These are phyloP conservation scores for Coptodon rendalli DNA, from an alignment of 2,113 vertebrate species.

Conservation along the genomic window DNA sequence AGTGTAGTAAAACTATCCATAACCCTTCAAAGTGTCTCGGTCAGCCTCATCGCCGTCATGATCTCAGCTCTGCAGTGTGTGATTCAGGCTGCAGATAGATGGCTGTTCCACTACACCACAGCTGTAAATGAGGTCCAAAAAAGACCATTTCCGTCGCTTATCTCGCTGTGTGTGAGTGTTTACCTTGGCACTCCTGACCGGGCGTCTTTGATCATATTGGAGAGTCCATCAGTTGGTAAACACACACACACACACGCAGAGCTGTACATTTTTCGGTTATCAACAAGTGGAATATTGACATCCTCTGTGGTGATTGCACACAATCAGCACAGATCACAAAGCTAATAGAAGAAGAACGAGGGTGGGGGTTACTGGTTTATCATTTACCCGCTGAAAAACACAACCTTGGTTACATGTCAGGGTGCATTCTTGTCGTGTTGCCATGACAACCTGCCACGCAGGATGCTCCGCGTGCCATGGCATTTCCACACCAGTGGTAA, in stretches of 20 bases:
- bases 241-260: background rate
- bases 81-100: slow-evolving; percentile 15
- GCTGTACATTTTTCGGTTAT: background rate
- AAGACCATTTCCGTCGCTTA: slow-evolving; percentile 31
- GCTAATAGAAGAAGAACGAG: background rate
- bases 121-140: slow-evolving; percentile 13
- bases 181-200: slow-evolving; percentile 6
- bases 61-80: background rate
- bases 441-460: slow-evolving; percentile 49
- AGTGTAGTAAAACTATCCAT: background rate
- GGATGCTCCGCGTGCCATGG: slow-evolving; percentile 15
- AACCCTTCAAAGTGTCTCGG: background rate
- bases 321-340: slow-evolving; percentile 32
- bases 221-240: slow-evolving; percentile 48
- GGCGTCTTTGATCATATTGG: slow-evolving; percentile 31
- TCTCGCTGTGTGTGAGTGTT: slow-evolving; percentile 36
- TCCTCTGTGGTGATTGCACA: slow-evolving; percentile 31
- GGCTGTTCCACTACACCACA: background rate
- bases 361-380: background rate
- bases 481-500: background rate
- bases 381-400: slow-evolving; percentile 38
- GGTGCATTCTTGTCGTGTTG: slow-evolving; percentile 25
- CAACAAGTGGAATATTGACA: slow-evolving; percentile 23
- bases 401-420: slow-evolving; percentile 12
- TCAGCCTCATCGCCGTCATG: background rate